These are phyloP conservation scores for Mus spretus DNA, from an alignment of 2,797 vertebrate species.

Conservation along the genomic window DNA sequence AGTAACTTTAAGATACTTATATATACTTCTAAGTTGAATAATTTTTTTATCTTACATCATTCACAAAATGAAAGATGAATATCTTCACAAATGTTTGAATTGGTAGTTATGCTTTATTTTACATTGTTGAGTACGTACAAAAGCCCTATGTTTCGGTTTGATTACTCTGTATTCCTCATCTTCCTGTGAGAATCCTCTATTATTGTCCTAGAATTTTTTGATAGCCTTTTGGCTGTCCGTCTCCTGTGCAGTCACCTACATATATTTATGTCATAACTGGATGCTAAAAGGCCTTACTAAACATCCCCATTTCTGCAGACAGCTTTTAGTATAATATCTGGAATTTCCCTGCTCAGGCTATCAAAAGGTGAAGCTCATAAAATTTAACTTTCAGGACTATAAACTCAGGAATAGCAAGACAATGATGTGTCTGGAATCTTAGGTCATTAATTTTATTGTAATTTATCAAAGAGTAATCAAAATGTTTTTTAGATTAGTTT, in stretches of 20 bases:
- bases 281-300: neutral
- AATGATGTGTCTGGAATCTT: conserved; percentile 33
- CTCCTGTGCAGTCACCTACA: neutral
- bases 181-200: neutral
- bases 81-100: conserved; percentile 19
- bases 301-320: neutral
- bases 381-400: neutral
- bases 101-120: conserved; percentile 7
- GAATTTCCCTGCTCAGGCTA: neutral
- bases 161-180: conserved; percentile 22
- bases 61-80: conserved; percentile 55
- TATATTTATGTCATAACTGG: conserved; percentile 1
- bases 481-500: conserved; percentile 52
- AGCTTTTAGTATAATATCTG: neutral
- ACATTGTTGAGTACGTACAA: neutral
- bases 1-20: conserved; percentile 86
- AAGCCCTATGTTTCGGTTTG: neutral
- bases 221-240: neutral
- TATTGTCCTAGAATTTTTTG: conserved; percentile 31
- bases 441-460: conserved; percentile 54
- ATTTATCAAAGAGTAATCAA: neutral
- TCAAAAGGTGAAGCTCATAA: neutral
- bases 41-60: conserved; percentile 44
- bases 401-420: conserved; percentile 31
- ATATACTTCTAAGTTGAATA: conserved; percentile 13